These are phyloP conservation scores for Wasmannia auropunctata DNA, from an alignment of 1,140 invertebrate genomes.

Conservation along the genomic window DNA sequence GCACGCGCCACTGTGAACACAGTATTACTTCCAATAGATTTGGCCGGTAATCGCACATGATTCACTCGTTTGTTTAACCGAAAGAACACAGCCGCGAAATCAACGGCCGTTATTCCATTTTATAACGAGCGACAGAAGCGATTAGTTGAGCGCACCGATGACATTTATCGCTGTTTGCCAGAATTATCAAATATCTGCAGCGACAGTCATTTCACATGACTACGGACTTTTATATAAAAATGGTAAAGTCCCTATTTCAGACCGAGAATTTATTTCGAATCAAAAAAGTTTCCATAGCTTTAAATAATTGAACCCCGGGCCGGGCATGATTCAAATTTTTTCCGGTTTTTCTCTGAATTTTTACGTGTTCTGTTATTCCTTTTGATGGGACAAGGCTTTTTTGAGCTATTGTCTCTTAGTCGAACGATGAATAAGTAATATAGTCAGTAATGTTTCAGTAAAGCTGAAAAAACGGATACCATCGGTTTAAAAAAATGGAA, in stretches of 20 bases:
- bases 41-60: constrained; percentile 55
- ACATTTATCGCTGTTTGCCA: constrained; percentile 44
- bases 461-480: constrained; percentile 30
- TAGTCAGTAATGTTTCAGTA: constrained; percentile 34
- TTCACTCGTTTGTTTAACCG: constrained; percentile 57
- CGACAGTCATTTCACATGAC: neutral
- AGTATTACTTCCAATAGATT: constrained; percentile 47
- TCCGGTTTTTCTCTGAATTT: neutral
- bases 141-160: constrained; percentile 38
- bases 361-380: neutral
- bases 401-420: constrained; percentile 25
- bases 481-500: constrained; percentile 39
- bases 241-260: neutral
- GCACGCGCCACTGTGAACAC: constrained; percentile 57
- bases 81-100: constrained; percentile 52
- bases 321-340: constrained; percentile 20
- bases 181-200: constrained; percentile 46
- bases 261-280: neutral
- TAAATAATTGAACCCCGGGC: neutral
- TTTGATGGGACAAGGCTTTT: constrained; percentile 16
- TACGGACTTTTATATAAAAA: neutral
- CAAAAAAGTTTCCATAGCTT: neutral
- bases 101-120: constrained; percentile 59
- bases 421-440: constrained; percentile 37
- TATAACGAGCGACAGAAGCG: constrained; percentile 28